Conservation (phyloP, 2,888 invertebrate genomes). For the Lepeophtheirus nordmannii region DNA sequence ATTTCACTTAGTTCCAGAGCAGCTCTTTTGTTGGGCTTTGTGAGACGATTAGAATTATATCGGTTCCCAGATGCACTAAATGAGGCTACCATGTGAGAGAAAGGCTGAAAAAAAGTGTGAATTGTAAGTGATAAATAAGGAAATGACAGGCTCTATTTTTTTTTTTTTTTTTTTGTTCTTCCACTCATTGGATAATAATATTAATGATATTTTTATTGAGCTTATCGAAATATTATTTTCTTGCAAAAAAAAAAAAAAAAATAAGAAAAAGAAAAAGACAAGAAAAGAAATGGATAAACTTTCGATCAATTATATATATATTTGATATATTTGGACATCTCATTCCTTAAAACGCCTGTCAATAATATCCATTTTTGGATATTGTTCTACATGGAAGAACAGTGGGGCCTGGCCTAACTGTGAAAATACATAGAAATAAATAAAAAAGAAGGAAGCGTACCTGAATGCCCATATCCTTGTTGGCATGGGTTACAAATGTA, state of each 20-base stretch:
- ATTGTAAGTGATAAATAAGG: background rate
- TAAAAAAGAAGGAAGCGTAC: background rate
- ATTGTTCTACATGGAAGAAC: too few relatives aligned
- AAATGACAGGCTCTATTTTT: background rate
- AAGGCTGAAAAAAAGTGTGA: constrained; percentile 44
- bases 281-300: too few relatives aligned
- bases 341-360: too few relatives aligned
- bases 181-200: background rate
- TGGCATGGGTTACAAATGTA: constrained; percentile 15
- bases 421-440: too few relatives aligned
- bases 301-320: too few relatives aligned
- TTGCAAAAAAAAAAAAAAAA: too few relatives aligned
- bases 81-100: constrained; percentile 56
- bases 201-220: too few relatives aligned
- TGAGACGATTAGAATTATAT: constrained; percentile 59
- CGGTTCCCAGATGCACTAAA: constrained; percentile 65
- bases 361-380: too few relatives aligned
- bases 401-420: too few relatives aligned
- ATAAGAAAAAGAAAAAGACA: too few relatives aligned
- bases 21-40: constrained; percentile 51
- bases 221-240: too few relatives aligned
- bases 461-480: constrained; percentile 23
- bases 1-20: constrained; percentile 61
- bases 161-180: background rate
- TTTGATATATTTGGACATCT: too few relatives aligned